Conservation (phyloP, 2,888 invertebrate species). For the Blomia tropicalis region DNA sequence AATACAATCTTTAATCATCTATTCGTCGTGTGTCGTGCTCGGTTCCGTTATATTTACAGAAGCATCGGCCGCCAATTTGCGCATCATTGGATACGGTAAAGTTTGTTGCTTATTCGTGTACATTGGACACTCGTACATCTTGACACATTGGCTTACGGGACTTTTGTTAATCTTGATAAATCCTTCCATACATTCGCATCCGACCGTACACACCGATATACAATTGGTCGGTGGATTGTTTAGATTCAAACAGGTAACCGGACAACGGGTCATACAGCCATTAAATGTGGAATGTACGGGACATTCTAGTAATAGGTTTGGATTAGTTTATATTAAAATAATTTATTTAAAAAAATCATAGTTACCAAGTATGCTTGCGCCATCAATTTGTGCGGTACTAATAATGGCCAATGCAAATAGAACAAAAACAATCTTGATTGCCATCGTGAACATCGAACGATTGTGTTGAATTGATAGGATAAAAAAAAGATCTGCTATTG, state of each 20-base stretch:
- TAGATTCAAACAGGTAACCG: slow-evolving; percentile 27
- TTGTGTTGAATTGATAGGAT: too few relatives aligned
- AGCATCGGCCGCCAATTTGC: neutral
- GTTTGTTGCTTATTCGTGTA: neutral
- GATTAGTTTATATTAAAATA: too few relatives aligned
- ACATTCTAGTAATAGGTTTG: slow-evolving; percentile 19
- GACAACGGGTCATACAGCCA: slow-evolving; percentile 24
- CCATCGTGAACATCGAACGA: too few relatives aligned
- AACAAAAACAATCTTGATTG: too few relatives aligned
- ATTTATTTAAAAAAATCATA: too few relatives aligned
- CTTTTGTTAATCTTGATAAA: slow-evolving; percentile 24
- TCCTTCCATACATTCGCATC: slow-evolving; percentile 28
- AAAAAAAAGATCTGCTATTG: too few relatives aligned
- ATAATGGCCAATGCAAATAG: too few relatives aligned
- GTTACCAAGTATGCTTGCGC: too few relatives aligned
- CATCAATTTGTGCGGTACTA: too few relatives aligned
- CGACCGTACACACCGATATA: slow-evolving; percentile 21
- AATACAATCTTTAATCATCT: too few relatives aligned
- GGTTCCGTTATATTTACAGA: too few relatives aligned
- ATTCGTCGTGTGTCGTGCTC: too few relatives aligned
- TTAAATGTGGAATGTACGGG: slow-evolving; percentile 20
- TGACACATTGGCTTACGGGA: slow-evolving; percentile 22
- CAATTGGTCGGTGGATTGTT: slow-evolving; percentile 25
- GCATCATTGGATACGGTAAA: neutral
- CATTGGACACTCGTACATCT: slow-evolving; percentile 24